Evolutionary conservation across 1,140 invertebrate genomes (phyloP), one percentile per base, ranked within the genome.

Genomic region (Micrasema longulum): DNA sequence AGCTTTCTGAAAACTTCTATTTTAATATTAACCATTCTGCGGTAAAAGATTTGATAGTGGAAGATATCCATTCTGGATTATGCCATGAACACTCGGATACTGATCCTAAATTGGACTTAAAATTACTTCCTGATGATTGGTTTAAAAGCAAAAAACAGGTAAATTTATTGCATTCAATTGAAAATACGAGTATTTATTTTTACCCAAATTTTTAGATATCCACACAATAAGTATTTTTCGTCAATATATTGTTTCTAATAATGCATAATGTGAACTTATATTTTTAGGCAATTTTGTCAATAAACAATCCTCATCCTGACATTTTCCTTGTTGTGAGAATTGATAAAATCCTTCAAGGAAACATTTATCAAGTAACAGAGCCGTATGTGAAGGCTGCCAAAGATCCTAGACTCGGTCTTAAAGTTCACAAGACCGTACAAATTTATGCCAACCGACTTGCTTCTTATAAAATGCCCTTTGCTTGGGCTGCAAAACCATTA

Each of bases 401-500:
- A 76, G 93, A 95, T 86, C 88, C 90, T 5, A 90, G 90, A 78
- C 82, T 91, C 53, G 94, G 91, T 5, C 84, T 91, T 16, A 96
- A 96, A 85, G 89, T 94, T 18, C 92, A 96, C 78, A 95, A 93
- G 84, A 89, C 89, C 77, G 92, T 95, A 72, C 90, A 90, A 80
- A 87, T 89, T 36, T 95, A 91, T 80, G 94, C 92, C 76, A 91
- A 93, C 80, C 89, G 92, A 78, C 88, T 98, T 73, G 95, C 95
- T 5, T 91, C 92, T 77, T 97, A 97, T 82, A 89, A 93, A 76
- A 98, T 98, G 94, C 96, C 96, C 2, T 97, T 99, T 84, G 97
- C 93, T 14, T 99, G 97, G 96, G 91, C 94, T 41, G 95, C 95
- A 1, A 90, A 92, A 72, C 93, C 93, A 36, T 82, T 97, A 35